These are phyloP conservation scores for Platypus cylindrus DNA, from an alignment of 2,888 invertebrate species.

Conservation along the genomic window DNA sequence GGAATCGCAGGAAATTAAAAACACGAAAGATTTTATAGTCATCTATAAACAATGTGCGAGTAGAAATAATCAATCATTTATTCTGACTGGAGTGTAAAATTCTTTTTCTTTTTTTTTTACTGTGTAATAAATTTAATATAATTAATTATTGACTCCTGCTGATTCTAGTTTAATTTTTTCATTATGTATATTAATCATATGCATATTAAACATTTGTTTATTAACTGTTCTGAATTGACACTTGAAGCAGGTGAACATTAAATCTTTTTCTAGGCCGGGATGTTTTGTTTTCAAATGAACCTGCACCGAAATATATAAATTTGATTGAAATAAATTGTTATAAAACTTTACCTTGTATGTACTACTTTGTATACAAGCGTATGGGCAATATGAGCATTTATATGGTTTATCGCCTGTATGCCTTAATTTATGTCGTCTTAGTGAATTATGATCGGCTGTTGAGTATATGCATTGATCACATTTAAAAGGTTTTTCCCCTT, in stretches of 20 bases:
- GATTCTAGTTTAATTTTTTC: constrained; percentile 30
- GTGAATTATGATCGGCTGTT: constrained; percentile 68
- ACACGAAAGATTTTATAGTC: constrained; percentile 52
- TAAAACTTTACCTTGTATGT: constrained; percentile 44
- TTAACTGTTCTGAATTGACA: constrained; percentile 53
- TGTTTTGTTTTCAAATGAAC: constrained; percentile 67
- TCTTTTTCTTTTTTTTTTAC: constrained; percentile 4
- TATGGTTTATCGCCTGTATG: constrained; percentile 67
- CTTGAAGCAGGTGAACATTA: constrained; percentile 48
- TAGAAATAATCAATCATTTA: background rate
- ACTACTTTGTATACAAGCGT: constrained; percentile 68
- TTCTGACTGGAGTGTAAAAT: background rate
- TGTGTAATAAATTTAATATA: constrained; percentile 5
- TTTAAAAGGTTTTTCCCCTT: constrained; percentile 64
- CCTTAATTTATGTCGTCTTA: constrained; percentile 63
- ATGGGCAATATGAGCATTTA: constrained; percentile 65
- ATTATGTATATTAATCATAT: constrained; percentile 39
- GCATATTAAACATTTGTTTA: constrained; percentile 46
- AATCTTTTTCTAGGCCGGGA: constrained; percentile 49
- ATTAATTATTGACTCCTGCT: background rate
- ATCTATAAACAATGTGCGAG: constrained; percentile 31
- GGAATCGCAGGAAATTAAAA: constrained; percentile 45
- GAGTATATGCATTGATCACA: constrained; percentile 62
- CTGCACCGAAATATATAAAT: too few relatives aligned
- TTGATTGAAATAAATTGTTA: background rate